Evolutionary conservation across 2,797 vertebrate genomes (phyloP).

Genomic region (Australoheros facetus): DNA sequence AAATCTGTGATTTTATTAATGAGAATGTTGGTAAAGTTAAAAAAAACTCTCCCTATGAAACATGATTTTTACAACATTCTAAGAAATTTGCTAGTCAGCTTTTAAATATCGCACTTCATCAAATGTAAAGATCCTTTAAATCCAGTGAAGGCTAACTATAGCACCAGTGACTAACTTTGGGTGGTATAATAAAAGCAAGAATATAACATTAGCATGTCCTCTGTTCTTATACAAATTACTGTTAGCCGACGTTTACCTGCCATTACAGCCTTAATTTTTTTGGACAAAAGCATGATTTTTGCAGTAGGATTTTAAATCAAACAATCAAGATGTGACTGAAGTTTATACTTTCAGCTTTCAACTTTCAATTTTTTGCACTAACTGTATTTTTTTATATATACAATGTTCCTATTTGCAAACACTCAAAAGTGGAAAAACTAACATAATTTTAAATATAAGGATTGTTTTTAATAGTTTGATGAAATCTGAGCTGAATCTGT

Average conservation of each 20-base stretch:
- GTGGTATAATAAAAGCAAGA: background rate
- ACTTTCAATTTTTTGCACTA: too few relatives aligned
- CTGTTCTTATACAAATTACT: background rate
- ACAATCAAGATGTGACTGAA: background rate
- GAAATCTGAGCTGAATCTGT: too few relatives aligned
- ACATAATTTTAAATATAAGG: too few relatives aligned
- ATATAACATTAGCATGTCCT: background rate
- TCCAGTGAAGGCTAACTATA: background rate
- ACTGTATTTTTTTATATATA: too few relatives aligned
- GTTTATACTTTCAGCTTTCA: background rate
- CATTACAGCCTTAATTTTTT: background rate
- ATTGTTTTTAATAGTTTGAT: too few relatives aligned
- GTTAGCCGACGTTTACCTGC: background rate
- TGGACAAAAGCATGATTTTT: background rate
- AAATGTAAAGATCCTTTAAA: background rate
- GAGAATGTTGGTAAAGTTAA: too few relatives aligned
- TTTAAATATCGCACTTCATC: background rate
- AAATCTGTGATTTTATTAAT: background rate
- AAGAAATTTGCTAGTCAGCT: background rate
- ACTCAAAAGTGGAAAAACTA: too few relatives aligned
- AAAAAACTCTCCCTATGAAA: fast-evolving
- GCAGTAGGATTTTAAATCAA: background rate
- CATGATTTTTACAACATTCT: background rate
- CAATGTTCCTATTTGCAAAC: too few relatives aligned
- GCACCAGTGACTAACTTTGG: background rate